These are phyloP conservation scores for Lepidocolaptes lacrymiger DNA, from an alignment of 2,797 vertebrate species.

Conservation along the genomic window DNA sequence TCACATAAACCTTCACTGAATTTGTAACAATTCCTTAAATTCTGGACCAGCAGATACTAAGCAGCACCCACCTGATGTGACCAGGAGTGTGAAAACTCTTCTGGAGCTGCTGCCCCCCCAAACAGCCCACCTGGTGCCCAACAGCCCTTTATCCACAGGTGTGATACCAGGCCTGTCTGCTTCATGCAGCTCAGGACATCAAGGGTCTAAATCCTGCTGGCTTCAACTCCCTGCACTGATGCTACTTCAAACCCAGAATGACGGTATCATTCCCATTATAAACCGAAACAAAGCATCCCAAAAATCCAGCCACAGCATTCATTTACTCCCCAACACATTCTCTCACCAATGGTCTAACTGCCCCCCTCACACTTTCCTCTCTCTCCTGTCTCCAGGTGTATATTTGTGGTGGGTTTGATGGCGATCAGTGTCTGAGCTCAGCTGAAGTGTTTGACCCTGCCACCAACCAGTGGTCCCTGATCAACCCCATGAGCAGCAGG, in stretches of 20 bases:
- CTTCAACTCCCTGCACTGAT: background rate
- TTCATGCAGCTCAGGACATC: background rate
- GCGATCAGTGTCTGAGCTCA: slow-evolving; percentile 76
- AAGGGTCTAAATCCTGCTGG: background rate
- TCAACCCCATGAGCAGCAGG: slow-evolving; percentile 78
- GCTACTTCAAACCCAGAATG: background rate
- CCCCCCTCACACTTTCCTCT: background rate
- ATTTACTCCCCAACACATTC: background rate
- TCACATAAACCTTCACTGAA: background rate
- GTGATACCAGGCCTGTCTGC: background rate
- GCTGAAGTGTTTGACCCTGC: slow-evolving; percentile 76
- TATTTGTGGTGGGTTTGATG: slow-evolving; percentile 82
- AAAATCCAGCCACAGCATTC: background rate
- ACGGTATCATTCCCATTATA: background rate
- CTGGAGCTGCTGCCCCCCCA: background rate
- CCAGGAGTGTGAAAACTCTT: background rate
- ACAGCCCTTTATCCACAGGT: background rate
- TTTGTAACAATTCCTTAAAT: background rate
- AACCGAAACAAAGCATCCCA: background rate
- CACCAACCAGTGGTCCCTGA: slow-evolving; percentile 79
- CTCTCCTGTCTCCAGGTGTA: slow-evolving; percentile 75
- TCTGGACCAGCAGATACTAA: background rate
- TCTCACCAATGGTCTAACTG: too few species aligned
- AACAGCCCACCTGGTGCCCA: accelerated
- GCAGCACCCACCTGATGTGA: background rate